Evolutionary conservation across 1,140 invertebrate species (phyloP), one percentile per base, ranked within the genome.

Genomic region (Micrasema longulum): DNA sequence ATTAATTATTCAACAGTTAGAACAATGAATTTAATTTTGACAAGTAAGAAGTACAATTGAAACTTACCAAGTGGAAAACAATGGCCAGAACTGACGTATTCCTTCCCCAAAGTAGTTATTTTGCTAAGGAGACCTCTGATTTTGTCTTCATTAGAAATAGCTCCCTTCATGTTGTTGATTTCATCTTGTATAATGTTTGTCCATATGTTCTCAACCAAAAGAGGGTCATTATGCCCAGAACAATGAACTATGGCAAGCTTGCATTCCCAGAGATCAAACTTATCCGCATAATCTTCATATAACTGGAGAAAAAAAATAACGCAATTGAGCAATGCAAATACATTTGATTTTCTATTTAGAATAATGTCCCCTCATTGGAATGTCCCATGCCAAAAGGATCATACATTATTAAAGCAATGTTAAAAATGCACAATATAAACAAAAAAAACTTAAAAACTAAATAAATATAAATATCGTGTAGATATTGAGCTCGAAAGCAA

Each of bases 161-260:
- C 71, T 0, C 22, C 64, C 1, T 80, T 76, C 4, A 82, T 80
- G 1, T 80, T 84, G 11, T 78, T 77, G 71, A 82, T 82, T 9
- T 85, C 86, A 64, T 86, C 84, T 20, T 88, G 82, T 48, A 93
- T 88, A 36, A 94, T 93, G 78, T 93, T 91, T 41, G 88, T 89
- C 93, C 93, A 94, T 69, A 94, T 93, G 45, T 88, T 89, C 79
- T 94, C 91, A 31, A 93, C 90, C 2, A 94, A 81, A 71, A 91
- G 81, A 0, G 91, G 88, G 79, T 93, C 92, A 74, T 92, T 91
- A 80, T 95, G 92, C 22, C 92, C 92, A 1, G 93, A 92, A 77
- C 93, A 95, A 73, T 95, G 92, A 26, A 96, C 89, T 75, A 96
- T 95, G 0, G 92, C 91, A 43, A 96, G 82, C 83, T 95, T 93